Percentiles rank a stretch among this genome's conserved stretches.
Evolutionary conservation across 1,140 invertebrate species (phyloP).

Genomic region (Bursaphelenchus mucronatus): DNA sequence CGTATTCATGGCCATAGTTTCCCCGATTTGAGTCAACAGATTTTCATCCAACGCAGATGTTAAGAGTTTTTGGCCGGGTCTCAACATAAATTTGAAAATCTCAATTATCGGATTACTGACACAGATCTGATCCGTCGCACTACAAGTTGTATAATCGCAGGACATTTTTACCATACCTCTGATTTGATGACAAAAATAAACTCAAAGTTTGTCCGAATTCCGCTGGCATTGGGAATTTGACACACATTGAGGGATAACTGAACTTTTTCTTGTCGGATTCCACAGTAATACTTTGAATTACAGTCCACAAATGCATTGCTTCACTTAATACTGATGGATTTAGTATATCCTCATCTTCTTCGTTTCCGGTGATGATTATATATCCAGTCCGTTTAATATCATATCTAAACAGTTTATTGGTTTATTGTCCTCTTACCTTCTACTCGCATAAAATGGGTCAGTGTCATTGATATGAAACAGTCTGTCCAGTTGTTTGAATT

Average conservation of each 20-base stretch:
- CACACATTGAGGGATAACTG: conserved; percentile 58
- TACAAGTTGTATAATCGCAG: conserved; percentile 14
- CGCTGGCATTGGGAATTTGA: conserved; percentile 57
- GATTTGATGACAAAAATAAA: conserved; percentile 37
- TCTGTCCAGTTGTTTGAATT: conserved; percentile 49
- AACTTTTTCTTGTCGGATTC: conserved; percentile 40
- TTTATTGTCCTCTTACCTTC: conserved; percentile 39
- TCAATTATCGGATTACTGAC: conserved; percentile 57
- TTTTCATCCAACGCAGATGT: conserved; percentile 50
- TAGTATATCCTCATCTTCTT: conserved; percentile 51
- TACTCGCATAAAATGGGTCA: conserved; percentile 58
- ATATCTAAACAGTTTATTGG: conserved; percentile 45
- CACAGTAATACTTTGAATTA: conserved; percentile 51
- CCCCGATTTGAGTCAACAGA: conserved; percentile 36
- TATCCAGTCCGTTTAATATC: conserved; percentile 54
- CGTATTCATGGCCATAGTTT: conserved; percentile 47
- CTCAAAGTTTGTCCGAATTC: conserved; percentile 43
- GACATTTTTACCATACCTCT: conserved; percentile 32
- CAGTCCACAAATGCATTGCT: conserved; percentile 55
- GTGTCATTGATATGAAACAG: conserved; percentile 59
- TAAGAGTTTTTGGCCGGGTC: conserved; percentile 44
- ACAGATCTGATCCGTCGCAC: conserved; percentile 47
- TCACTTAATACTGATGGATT: conserved; percentile 51
- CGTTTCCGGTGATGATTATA: conserved; percentile 52
- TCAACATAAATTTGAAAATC: conserved; percentile 51